These are phyloP conservation scores for Anisognathus igniventris DNA, from an alignment of 2,797 vertebrate species.

Conservation along the genomic window DNA sequence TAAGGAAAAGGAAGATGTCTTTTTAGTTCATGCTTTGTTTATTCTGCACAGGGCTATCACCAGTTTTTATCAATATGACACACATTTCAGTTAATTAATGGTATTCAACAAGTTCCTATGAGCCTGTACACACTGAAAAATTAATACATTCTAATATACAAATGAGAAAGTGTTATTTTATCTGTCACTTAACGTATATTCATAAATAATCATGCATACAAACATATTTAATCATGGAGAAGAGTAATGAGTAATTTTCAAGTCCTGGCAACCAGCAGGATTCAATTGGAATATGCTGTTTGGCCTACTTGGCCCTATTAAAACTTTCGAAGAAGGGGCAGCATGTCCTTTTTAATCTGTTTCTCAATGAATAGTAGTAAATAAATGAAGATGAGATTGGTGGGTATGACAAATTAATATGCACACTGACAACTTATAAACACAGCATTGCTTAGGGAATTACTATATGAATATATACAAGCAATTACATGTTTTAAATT, in stretches of 20 bases:
- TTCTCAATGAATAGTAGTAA: constrained; percentile 73
- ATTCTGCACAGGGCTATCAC: background rate
- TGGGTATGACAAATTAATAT: constrained; percentile 82
- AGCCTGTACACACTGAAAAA: background rate
- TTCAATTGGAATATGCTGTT: constrained; percentile 70
- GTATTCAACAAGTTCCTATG: constrained; percentile 44
- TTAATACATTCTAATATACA: constrained; percentile 51
- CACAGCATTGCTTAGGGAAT: constrained; percentile 74
- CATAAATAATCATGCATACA: constrained; percentile 79
- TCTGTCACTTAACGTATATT: constrained; percentile 55
- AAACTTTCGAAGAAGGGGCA: constrained; percentile 74
- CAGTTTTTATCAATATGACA: background rate
- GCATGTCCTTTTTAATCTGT: constrained; percentile 72
- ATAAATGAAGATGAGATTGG: constrained; percentile 76
- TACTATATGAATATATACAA: constrained; percentile 83
- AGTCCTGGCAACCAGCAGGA: constrained; percentile 71
- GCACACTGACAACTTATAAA: constrained; percentile 78
- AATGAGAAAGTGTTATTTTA: constrained; percentile 54
- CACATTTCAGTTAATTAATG: background rate
- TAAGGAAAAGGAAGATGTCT: background rate
- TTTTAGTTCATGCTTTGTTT: background rate
- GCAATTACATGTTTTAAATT: constrained; percentile 87
- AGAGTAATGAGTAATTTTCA: constrained; percentile 77
- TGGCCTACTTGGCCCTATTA: constrained; percentile 73
- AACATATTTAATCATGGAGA: constrained; percentile 76